Percentiles rank a stretch among this genome's conserved stretches.
Conservation (phyloP, 2,113 vertebrate species). For the Platysteira castanea region DNA sequence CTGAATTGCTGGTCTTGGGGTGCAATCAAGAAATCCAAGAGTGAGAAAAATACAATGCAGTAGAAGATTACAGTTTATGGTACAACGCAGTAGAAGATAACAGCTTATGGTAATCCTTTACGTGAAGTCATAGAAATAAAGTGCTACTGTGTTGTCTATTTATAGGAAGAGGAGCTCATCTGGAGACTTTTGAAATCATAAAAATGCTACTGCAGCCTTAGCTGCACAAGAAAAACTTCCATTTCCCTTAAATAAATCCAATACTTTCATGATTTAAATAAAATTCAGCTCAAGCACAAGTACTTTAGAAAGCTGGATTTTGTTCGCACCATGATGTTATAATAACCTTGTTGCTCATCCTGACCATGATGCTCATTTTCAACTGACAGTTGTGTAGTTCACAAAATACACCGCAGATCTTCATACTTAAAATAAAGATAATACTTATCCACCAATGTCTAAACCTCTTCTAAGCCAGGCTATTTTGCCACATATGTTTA, state of each 20-base stretch:
- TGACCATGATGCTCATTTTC: neutral
- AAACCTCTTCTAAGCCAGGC: neutral
- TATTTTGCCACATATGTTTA: neutral
- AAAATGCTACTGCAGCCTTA: neutral
- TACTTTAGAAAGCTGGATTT: neutral
- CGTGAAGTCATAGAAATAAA: neutral
- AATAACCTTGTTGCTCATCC: neutral
- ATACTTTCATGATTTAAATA: neutral
- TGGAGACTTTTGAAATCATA: neutral
- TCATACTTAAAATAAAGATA: neutral
- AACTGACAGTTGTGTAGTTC: neutral
- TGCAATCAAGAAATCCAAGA: neutral
- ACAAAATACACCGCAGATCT: neutral
- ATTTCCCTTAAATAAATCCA: neutral
- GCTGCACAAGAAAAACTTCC: neutral
- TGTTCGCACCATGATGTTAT: neutral
- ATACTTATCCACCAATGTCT: neutral
- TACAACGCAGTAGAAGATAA: rapidly evolving
- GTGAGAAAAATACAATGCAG: neutral
- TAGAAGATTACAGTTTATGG: neutral
- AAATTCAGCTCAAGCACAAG: neutral
- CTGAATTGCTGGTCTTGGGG: neutral
- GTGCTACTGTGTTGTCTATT: neutral
- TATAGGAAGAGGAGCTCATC: neutral
- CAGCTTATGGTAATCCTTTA: neutral